Conservation (phyloP, 35 echinoderm and acorn worm species). For the Acanthaster planci region DNA sequence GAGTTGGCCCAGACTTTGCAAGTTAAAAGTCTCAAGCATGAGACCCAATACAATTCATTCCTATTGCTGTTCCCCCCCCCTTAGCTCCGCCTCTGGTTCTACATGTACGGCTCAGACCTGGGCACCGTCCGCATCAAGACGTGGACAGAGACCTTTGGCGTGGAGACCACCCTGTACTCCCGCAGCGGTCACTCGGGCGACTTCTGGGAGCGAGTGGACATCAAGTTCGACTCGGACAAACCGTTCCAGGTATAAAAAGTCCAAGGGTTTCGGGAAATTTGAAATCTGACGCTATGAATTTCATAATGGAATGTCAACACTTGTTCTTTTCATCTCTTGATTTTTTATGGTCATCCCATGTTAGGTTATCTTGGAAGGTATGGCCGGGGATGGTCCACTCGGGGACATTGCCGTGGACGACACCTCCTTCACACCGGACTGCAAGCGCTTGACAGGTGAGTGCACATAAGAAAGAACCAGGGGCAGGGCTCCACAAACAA, state of each 20-base stretch:
- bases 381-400: conserved; percentile 46
- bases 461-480: not conserved
- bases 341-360: not conserved
- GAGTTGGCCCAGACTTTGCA: too few relatives aligned
- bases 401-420: conserved; percentile 95
- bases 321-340: too few relatives aligned
- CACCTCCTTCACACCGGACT: conserved; percentile 75
- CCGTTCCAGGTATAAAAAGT: conserved; percentile 43
- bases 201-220: conserved; percentile 45
- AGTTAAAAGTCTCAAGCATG: too few relatives aligned
- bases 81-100: conserved; percentile 57
- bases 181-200: conserved; percentile 41
- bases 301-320: too few relatives aligned
- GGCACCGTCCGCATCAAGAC: conserved; percentile 41
- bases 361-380: conserved; percentile 72
- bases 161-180: conserved; percentile 15
- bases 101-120: conserved; percentile 65
- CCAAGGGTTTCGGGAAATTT: too few relatives aligned
- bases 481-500: too few relatives aligned
- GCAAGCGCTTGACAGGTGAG: conserved; percentile 42
- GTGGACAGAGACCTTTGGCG: conserved; percentile 11
- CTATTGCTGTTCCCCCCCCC: not conserved
- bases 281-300: too few relatives aligned
- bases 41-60: not conserved
- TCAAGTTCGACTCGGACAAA: conserved; percentile 17